phyloP scores from a whole-genome alignment of 2,888 invertebrate species.

The Thyatira batis region DNA sequence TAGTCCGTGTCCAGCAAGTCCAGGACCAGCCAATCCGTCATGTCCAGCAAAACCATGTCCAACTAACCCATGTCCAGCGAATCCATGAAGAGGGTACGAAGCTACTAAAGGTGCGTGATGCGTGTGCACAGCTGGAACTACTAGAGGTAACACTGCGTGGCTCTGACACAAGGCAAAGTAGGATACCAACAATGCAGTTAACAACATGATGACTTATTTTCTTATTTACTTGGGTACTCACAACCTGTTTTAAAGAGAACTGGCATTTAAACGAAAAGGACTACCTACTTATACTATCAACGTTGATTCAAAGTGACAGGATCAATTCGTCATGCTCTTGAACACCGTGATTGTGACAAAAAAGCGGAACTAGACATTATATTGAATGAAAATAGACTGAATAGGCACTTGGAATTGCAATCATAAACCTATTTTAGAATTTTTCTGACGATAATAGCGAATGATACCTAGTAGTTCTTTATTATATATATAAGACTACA shows the following conservation, averaged over 20 bases:
- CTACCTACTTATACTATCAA: slow-evolving; percentile 63
- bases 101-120: slow-evolving; percentile 46
- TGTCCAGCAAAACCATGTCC: slow-evolving; percentile 22
- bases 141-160: slow-evolving; percentile 52
- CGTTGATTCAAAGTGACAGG: slow-evolving; percentile 63
- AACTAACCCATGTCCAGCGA: slow-evolving; percentile 18
- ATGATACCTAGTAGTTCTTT: background rate
- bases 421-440: slow-evolving; percentile 20
- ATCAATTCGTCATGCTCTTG: slow-evolving; percentile 57
- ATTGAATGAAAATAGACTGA: slow-evolving; percentile 31
- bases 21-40: slow-evolving; percentile 15
- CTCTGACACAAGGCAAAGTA: slow-evolving; percentile 50
- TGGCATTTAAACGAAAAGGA: slow-evolving; percentile 35
- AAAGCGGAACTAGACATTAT: slow-evolving; percentile 47
- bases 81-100: slow-evolving; percentile 28
- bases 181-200: slow-evolving; percentile 43
- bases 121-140: slow-evolving; percentile 43
- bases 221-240: slow-evolving; percentile 21
- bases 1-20: slow-evolving; percentile 16
- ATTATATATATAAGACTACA: background rate
- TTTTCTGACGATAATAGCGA: no score
- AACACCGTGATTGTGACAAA: slow-evolving; percentile 46
- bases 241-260: slow-evolving; percentile 22
- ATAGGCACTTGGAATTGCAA: slow-evolving; percentile 29
- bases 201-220: slow-evolving; percentile 50